phyloP scores from a whole-genome alignment of 2,113 vertebrate genomes.

The Cichladusa arquata region DNA sequence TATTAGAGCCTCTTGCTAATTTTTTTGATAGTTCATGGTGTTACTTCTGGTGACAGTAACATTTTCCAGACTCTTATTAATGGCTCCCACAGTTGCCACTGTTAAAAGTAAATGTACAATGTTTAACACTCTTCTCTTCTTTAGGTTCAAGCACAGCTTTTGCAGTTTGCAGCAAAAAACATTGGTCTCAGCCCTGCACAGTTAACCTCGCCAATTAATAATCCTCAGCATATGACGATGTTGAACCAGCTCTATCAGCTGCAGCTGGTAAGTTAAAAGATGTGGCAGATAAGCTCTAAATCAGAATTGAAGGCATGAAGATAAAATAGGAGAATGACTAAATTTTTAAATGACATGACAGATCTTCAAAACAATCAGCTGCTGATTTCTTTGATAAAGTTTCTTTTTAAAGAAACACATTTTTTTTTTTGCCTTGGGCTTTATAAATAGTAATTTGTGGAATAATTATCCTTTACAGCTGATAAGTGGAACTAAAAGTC shows the following conservation, averaged over 20 bases:
- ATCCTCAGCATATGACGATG: constrained; percentile 99
- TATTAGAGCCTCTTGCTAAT: neutral
- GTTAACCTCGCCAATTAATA: constrained; percentile 99
- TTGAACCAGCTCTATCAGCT: constrained; percentile 99
- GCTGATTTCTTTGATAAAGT: neutral
- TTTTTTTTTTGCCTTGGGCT: neutral
- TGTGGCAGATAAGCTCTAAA: neutral
- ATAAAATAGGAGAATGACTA: neutral
- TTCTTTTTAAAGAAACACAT: neutral
- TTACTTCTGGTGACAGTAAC: neutral
- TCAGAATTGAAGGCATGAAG: neutral
- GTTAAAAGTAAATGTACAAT: neutral
- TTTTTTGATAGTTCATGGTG: neutral
- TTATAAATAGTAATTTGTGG: constrained; percentile 8
- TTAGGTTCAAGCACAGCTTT: constrained; percentile 99
- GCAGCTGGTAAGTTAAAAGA: constrained; percentile 90
- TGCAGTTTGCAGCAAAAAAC: constrained; percentile 99
- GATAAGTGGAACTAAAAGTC: neutral
- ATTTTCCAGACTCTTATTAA: neutral
- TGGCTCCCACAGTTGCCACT: neutral
- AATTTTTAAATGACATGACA: neutral
- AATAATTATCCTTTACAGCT: constrained; percentile 11
- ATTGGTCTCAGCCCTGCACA: constrained; percentile 99
- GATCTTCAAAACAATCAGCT: neutral
- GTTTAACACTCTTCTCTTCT: neutral